Evolutionary conservation across 92 coral and sea anemone species (phyloP), one percentile per base, ranked within the genome.

Genomic region (Epizoanthus stellaris): DNA sequence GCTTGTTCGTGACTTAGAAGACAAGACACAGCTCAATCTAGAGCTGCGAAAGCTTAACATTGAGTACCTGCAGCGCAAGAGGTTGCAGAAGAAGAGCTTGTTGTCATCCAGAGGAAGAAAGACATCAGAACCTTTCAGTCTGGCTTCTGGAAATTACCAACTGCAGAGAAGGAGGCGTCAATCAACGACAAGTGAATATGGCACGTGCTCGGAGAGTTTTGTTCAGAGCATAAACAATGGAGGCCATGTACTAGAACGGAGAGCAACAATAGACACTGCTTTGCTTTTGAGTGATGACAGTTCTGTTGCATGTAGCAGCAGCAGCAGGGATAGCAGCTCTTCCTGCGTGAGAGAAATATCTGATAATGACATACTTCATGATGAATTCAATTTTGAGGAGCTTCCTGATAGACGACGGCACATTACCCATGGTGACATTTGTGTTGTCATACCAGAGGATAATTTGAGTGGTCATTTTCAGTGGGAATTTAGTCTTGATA

Each of bases 401-500:
- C 67, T 75, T 30, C 67, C 82, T 52, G 84, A 88, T 63, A 87
- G 98, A 67, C 80, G 79, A 25, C 73, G 95, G 62, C 94, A 94
- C 87, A 87, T 96, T 20, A 85, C 91, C 39, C 93, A 82, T 76
- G 99, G 99, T 30, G 90, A 96, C 69, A 95, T 96, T 43, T 91
- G 96, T 88, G 96, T 92, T 47, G 64, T 94, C 34, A 91, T 96
- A 63, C 99, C 99, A 77, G 94, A 91, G 43, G 87, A 92, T 74
- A 95, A 95, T 74, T 87, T 77, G 3, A 84, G 96, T 56, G 99
- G 96, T 40, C 95, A 92, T 90, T 76, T 92, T 57, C 93, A 92
- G 76, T 89, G 95, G 64, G 98, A 95, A 71, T 95, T 96, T 66
- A 66, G 34, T 61, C 89, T 96, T 59, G 93, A 94, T 19, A 91